These are phyloP conservation scores for Hemistola chrysoprasaria DNA, from an alignment of 2,888 invertebrate species.

Conservation along the genomic window DNA sequence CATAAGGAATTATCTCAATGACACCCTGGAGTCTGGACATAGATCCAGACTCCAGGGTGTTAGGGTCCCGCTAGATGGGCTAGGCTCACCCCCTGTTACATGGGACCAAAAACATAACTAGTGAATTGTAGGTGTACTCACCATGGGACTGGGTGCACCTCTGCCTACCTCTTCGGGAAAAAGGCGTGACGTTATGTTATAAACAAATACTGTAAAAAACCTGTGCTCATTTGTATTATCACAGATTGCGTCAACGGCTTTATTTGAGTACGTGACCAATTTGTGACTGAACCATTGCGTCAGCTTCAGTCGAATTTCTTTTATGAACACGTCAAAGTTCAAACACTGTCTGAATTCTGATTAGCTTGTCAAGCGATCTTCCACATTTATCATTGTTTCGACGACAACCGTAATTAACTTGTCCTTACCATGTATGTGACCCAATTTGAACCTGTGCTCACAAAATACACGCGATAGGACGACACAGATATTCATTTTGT, in stretches of 20 bases:
- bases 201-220: not conserved
- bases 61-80: no score
- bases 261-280: conserved; percentile 32
- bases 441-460: conserved; percentile 44
- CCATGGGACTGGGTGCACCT: no score
- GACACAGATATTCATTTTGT: conserved; percentile 25
- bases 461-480: conserved; percentile 7
- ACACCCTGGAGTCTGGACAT: no score
- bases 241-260: conserved; percentile 30
- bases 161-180: no score
- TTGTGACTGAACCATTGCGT: conserved; percentile 20
- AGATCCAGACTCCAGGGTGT: no score
- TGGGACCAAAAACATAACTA: no score
- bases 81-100: no score
- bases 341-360: conserved; percentile 70
- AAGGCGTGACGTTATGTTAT: no score
- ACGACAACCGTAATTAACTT: conserved; percentile 65
- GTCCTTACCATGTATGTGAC: conserved; percentile 60
- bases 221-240: conserved; percentile 15
- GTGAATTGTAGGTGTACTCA: no score
- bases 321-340: conserved; percentile 65
- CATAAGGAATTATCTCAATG: no score
- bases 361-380: conserved; percentile 52
- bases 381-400: conserved; percentile 65
- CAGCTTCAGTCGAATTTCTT: conserved; percentile 24